Evolutionary conservation across 2,113 vertebrate genomes (phyloP), one percentile per base, ranked within the genome.

Genomic region (Pao palembangensis): DNA sequence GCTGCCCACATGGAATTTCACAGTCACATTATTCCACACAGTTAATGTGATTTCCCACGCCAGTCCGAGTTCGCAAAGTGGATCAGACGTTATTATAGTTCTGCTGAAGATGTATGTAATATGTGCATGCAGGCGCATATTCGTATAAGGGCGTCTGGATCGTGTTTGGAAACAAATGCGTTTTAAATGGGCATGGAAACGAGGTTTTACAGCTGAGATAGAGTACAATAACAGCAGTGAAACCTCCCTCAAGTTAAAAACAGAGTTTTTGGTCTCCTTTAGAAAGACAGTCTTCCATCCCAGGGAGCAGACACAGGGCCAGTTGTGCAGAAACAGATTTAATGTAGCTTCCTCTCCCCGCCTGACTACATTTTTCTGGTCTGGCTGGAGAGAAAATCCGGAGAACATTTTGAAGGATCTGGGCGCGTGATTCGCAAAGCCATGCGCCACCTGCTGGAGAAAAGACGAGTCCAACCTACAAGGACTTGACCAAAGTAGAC

Each of bases 301-400:
- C 59, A 77, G 70, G 80, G 83, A 86, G 46, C 80, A 85, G 83
- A 91, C 90, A 91, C 84, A 89, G 84, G 85, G 80, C 90, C 87
- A 89, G 90, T 89, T 91, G 89, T 90, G 91, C 90, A 91, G 90
- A 91, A 90, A 90, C 88, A 89, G 89, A 92, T 91, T 92, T 92
- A 90, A 90, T 91, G 90, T 90, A 79, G 89, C 90, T 86, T 90
- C 88, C 89, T 91, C 89, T 89, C 85, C 89, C 90, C 88, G 87
- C 88, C 90, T 90, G 88, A 86, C 88, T 91, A 85, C 76, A 85
- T 91, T 90, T 89, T 91, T 90, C 79, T 85, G 84, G 73, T 83
- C 58, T 5, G 81, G 87, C 68, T 68, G 63, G 7, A 18, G 20
- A 21, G 28, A 91, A 92, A 80, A 85, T 20, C 16, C 20, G 91